phyloP scores from a whole-genome alignment of 2,113 vertebrate species.

The Tetrax tetrax region DNA sequence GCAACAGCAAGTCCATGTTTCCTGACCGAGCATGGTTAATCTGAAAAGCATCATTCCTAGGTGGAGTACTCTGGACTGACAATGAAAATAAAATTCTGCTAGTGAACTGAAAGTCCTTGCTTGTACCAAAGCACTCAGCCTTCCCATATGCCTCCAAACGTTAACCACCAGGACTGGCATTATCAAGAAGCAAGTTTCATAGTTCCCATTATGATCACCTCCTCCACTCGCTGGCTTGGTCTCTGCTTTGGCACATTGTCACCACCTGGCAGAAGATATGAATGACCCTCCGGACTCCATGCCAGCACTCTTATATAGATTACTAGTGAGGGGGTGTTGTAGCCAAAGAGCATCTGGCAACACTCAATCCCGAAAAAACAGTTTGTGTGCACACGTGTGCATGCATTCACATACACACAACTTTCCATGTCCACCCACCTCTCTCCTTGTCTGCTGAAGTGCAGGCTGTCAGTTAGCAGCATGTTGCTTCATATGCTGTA shows the following conservation, averaged over 20 bases:
- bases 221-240: neutral
- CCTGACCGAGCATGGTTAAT: neutral
- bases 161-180: neutral
- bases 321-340: neutral
- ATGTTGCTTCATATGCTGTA: neutral
- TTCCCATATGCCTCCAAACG: neutral
- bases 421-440: neutral
- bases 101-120: neutral
- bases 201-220: conserved; percentile 19
- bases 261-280: conserved; percentile 1
- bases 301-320: neutral
- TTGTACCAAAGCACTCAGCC: neutral
- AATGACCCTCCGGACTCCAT: neutral
- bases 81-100: neutral
- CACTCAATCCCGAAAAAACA: neutral
- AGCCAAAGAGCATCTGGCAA: conserved; percentile 42
- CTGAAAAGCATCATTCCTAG: neutral
- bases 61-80: neutral
- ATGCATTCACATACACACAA: neutral
- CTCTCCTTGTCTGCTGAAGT: neutral
- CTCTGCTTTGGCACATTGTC: conserved; percentile 22
- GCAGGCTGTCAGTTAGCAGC: neutral
- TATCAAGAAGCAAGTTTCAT: neutral
- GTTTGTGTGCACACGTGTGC: neutral
- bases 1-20: neutral